Evolutionary conservation across 2,113 vertebrate genomes (phyloP).

Genomic region (Cyanoderma ruficeps): DNA sequence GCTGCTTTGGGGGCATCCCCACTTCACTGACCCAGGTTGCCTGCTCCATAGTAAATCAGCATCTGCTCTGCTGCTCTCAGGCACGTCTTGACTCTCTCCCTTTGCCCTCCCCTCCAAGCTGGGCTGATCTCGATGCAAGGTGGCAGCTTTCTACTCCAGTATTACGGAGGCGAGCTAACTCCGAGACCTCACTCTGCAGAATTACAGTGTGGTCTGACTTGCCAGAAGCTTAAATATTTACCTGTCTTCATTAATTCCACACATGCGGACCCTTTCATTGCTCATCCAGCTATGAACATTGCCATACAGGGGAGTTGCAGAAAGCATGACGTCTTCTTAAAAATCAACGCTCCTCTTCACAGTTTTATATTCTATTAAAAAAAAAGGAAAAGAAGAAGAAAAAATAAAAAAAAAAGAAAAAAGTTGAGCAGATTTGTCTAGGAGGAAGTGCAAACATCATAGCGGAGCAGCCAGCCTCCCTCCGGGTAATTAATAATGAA

Average conservation of each 20-base stretch:
- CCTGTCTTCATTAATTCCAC: conserved; percentile 87
- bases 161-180: background rate
- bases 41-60: conserved; percentile 71
- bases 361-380: conserved; percentile 71
- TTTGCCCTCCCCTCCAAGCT: background rate
- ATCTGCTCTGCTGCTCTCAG: background rate
- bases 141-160: background rate
- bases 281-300: conserved; percentile 88
- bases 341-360: conserved; percentile 64
- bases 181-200: background rate
- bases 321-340: conserved; percentile 85
- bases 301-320: conserved; percentile 86
- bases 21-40: conserved; percentile 67
- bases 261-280: conserved; percentile 87
- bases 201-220: conserved; percentile 39
- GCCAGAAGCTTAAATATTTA: conserved; percentile 73
- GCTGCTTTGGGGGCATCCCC: conserved; percentile 64
- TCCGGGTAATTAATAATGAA: conserved; percentile 69
- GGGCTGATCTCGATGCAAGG: background rate
- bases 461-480: conserved; percentile 43
- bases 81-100: background rate
- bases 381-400: background rate
- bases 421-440: conserved; percentile 68
- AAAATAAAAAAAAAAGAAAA: background rate
- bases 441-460: conserved; percentile 54